A percentile compares a stretch with the other conserved stretches of the same genome.
phyloP scores from a whole-genome alignment of 2,888 invertebrate genomes.

The Drosophila neutralis region DNA sequence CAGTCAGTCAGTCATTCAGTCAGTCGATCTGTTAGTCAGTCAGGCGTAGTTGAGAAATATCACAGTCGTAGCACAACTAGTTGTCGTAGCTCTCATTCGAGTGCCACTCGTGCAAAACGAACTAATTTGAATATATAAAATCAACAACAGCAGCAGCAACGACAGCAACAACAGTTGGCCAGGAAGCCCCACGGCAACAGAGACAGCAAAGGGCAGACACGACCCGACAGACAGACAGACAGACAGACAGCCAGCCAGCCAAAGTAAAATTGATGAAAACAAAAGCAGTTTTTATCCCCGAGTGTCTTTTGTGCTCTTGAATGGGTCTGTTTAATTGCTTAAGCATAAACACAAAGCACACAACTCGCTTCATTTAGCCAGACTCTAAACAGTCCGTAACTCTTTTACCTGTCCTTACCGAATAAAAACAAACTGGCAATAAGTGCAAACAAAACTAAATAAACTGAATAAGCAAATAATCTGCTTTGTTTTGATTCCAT shows the following conservation, averaged over 20 bases:
- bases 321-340: conserved; percentile 61
- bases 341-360: conserved; percentile 39
- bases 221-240: conserved; percentile 11
- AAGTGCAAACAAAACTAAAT: background rate
- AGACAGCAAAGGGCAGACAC: conserved; percentile 33
- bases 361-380: conserved; percentile 34
- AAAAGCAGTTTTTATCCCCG: conserved; percentile 57
- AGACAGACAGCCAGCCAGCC: background rate
- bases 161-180: conserved; percentile 13
- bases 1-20: conserved; percentile 31
- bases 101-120: conserved; percentile 80
- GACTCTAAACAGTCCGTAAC: background rate
- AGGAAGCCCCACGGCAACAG: conserved; percentile 48
- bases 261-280: conserved; percentile 64
- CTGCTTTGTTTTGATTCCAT: conserved; percentile 2
- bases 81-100: conserved; percentile 70
- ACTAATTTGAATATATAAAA: conserved; percentile 81
- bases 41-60: conserved; percentile 71
- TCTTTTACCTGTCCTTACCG: background rate
- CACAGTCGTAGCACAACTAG: conserved; percentile 40
- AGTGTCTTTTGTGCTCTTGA: conserved; percentile 52
- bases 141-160: conserved; percentile 55
- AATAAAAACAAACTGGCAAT: background rate
- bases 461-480: background rate
- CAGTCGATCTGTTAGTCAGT: conserved; percentile 39